Evolutionary conservation across 2,113 vertebrate genomes (phyloP).

Genomic region (Corapipo altera): DNA sequence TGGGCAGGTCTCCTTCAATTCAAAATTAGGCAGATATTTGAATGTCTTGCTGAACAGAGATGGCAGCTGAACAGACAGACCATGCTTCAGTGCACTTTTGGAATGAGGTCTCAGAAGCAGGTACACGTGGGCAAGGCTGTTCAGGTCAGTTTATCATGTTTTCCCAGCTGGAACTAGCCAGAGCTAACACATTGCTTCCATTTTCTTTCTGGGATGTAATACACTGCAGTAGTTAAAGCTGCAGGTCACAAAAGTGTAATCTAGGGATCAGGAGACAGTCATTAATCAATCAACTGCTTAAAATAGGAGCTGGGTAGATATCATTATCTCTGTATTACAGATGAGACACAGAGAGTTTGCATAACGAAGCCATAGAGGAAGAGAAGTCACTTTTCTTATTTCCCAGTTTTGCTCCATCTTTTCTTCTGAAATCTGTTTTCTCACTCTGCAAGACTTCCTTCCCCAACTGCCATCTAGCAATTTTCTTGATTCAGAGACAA

Average conservation of each 20-base stretch:
- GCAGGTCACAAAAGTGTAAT: constrained; percentile 21
- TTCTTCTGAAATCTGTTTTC: neutral
- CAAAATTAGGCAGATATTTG: neutral
- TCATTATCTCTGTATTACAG: constrained; percentile 26
- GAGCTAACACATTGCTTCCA: neutral
- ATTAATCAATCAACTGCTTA: constrained; percentile 47
- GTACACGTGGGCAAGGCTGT: neutral
- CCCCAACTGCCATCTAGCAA: neutral
- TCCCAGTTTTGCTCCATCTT: neutral
- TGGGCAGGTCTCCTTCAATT: neutral
- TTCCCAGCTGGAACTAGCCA: constrained; percentile 38
- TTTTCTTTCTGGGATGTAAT: constrained; percentile 7
- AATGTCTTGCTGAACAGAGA: neutral
- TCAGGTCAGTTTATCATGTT: constrained; percentile 23
- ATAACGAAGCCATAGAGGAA: neutral
- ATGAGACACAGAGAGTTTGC: neutral
- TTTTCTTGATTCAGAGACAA: neutral
- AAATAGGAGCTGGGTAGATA: neutral
- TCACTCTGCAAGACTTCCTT: neutral
- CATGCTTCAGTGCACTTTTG: neutral
- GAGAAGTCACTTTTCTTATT: neutral
- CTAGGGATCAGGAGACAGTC: constrained; percentile 5
- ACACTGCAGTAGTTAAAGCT: neutral
- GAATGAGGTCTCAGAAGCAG: constrained; percentile 1
- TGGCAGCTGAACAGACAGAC: constrained; percentile 12